These are phyloP conservation scores for Rattus rattus DNA, from an alignment of 2,113 vertebrate genomes.

Conservation along the genomic window DNA sequence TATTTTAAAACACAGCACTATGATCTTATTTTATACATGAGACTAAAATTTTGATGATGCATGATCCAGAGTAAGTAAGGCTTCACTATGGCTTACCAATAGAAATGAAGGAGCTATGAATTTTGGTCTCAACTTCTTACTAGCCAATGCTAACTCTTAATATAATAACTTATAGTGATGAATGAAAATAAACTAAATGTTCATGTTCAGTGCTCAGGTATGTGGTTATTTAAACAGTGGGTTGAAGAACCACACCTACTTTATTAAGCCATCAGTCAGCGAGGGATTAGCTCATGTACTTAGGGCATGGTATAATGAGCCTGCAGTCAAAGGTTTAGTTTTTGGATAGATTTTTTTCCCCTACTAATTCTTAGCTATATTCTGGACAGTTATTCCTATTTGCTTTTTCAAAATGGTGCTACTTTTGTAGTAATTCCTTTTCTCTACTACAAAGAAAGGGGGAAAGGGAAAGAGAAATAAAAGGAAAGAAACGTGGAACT, in stretches of 20 bases:
- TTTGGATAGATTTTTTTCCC: background rate
- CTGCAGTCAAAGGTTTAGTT: background rate
- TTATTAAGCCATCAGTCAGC: conserved; percentile 20
- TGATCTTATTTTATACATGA: background rate
- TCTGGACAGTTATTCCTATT: background rate
- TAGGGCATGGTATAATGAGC: background rate
- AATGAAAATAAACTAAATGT: conserved; percentile 3
- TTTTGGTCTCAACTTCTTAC: background rate
- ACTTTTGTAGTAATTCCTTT: background rate
- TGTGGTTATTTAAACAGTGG: conserved; percentile 1
- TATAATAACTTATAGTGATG: background rate
- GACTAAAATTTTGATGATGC: background rate
- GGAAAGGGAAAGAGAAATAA: background rate
- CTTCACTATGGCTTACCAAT: background rate
- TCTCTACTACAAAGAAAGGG: background rate
- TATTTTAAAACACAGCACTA: background rate
- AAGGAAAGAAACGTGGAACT: background rate
- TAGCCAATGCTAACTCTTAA: background rate
- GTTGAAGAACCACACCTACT: background rate
- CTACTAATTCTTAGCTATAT: background rate
- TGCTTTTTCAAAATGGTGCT: background rate
- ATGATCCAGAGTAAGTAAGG: background rate
- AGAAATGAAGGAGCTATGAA: background rate
- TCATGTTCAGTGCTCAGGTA: background rate
- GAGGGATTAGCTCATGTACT: conserved; percentile 22